A percentile compares a stretch with the other conserved stretches of the same genome.
Evolutionary conservation across 2,888 invertebrate species (phyloP).

Genomic region (Anoncus sp.): DNA sequence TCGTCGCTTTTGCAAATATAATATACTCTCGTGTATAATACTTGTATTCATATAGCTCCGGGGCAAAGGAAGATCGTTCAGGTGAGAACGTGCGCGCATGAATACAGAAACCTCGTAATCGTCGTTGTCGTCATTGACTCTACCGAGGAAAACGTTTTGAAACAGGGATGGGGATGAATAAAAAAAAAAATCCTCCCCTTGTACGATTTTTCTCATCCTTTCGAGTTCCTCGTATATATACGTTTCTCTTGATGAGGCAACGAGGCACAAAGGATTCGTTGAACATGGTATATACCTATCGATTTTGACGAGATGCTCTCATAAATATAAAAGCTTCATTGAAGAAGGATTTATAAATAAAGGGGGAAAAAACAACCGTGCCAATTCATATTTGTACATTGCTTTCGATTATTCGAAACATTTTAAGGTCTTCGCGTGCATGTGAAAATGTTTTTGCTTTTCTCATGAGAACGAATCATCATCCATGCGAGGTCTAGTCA

Average conservation of each 20-base stretch:
- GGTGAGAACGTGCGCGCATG: conserved; percentile 65
- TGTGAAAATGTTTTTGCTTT: too few relatives aligned
- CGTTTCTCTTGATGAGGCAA: conserved; percentile 28
- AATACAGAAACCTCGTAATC: conserved; percentile 61
- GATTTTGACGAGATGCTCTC: conserved; percentile 1
- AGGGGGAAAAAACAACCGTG: background rate
- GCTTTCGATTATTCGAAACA: too few relatives aligned
- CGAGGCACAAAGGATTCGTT: conserved; percentile 14
- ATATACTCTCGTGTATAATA: conserved; percentile 28
- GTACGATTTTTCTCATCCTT: conserved; percentile 17
- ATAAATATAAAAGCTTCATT: background rate
- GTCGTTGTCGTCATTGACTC: conserved; percentile 62
- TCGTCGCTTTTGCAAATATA: conserved; percentile 23
- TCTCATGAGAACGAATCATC: too few relatives aligned
- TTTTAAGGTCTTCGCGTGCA: too few relatives aligned
- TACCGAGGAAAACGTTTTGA: conserved; percentile 19
- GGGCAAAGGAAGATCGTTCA: conserved; percentile 53
- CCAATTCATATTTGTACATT: too few relatives aligned
- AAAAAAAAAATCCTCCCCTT: background rate
- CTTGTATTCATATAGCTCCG: conserved; percentile 54
- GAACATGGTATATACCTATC: conserved; percentile 30
- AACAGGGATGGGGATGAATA: background rate
- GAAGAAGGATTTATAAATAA: background rate
- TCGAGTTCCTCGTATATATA: background rate
- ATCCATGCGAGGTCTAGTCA: too few relatives aligned